Evolutionary conservation across 2,113 vertebrate genomes (phyloP).

Genomic region (Sylvia atricapilla): DNA sequence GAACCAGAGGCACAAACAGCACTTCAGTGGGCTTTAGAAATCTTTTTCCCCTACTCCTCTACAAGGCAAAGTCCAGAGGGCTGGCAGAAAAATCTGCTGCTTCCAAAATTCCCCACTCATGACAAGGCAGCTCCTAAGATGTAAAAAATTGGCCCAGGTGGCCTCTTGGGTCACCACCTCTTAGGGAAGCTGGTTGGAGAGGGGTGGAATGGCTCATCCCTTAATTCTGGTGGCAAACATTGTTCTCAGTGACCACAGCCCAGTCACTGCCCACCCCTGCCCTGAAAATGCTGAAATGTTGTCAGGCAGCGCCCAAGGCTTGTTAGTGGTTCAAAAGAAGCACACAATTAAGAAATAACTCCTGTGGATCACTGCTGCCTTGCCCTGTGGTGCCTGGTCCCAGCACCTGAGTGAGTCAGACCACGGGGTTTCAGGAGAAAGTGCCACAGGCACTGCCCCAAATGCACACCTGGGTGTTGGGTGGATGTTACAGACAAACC

Average conservation of each 20-base stretch:
- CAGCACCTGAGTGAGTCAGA: background rate
- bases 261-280: background rate
- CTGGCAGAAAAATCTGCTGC: background rate
- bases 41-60: rapidly evolving
- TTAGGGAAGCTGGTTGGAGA: background rate
- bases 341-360: background rate
- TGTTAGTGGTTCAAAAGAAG: background rate
- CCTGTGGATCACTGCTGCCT: background rate
- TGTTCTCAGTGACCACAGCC: background rate
- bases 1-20: background rate
- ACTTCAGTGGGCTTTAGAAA: background rate
- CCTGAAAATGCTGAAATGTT: rapidly evolving
- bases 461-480: background rate
- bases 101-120: background rate
- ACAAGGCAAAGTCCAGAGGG: background rate
- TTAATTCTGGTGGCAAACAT: background rate
- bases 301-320: background rate
- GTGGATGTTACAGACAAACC: background rate
- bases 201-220: background rate
- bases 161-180: background rate
- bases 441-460: background rate
- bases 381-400: background rate
- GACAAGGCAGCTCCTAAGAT: background rate
- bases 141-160: background rate
- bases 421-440: background rate